phyloP scores from a whole-genome alignment of 1,140 invertebrate species.

The Polypedilum pembai region DNA sequence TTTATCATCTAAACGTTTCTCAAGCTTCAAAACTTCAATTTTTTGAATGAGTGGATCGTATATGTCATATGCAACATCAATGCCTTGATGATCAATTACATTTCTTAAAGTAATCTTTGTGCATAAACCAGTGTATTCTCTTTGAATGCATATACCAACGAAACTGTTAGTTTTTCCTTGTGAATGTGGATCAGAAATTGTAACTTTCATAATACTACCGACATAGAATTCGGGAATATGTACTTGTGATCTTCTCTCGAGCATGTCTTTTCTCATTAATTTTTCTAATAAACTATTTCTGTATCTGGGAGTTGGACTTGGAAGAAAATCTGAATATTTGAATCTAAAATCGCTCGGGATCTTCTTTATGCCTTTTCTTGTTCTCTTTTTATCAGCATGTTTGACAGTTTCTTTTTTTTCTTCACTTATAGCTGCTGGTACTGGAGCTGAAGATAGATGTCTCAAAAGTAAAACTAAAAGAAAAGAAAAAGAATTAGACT shows the following conservation, averaged over 20 bases:
- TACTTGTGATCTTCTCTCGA: slow-evolving; percentile 62
- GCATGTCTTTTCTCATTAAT: slow-evolving; percentile 88
- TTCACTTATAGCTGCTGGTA: background rate
- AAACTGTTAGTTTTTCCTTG: slow-evolving; percentile 77
- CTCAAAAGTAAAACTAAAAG: background rate
- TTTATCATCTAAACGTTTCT: slow-evolving; percentile 88
- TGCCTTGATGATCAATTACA: slow-evolving; percentile 81
- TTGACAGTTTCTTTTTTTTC: background rate
- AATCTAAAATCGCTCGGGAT: slow-evolving; percentile 55
- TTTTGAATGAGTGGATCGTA: slow-evolving; percentile 89
- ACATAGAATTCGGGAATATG: slow-evolving; percentile 97
- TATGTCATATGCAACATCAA: slow-evolving; percentile 71
- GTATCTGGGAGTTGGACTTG: slow-evolving; percentile 68
- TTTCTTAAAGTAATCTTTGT: slow-evolving; percentile 85
- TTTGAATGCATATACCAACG: slow-evolving; percentile 92
- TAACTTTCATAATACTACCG: slow-evolving; percentile 87
- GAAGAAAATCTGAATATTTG: slow-evolving; percentile 91
- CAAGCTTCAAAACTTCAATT: slow-evolving; percentile 83
- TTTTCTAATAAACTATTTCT: slow-evolving; percentile 79
- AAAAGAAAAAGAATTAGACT: no score
- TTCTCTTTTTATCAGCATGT: background rate
- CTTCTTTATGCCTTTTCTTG: background rate
- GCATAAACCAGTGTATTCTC: slow-evolving; percentile 69
- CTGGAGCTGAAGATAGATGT: background rate
- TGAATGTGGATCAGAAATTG: slow-evolving; percentile 80